phyloP scores from a whole-genome alignment of 2,888 invertebrate species.

The Tenodera sinensis region DNA sequence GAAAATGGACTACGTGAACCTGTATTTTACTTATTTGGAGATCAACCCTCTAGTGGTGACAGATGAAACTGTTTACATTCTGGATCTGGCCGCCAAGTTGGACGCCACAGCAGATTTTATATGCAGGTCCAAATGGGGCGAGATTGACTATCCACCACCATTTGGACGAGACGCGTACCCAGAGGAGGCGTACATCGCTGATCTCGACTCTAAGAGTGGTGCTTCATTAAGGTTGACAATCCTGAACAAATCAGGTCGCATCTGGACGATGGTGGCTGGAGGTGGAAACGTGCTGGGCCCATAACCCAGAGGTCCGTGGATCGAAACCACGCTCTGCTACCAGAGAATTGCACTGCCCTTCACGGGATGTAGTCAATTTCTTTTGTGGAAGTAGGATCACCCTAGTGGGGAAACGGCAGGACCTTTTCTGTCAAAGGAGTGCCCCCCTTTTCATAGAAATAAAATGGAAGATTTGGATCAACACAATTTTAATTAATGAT shows the following conservation, averaged over 20 bases:
- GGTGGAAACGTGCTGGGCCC: no score
- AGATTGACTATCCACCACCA: conserved; percentile 94
- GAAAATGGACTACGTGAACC: conserved; percentile 88
- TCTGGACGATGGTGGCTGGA: conserved; percentile 99
- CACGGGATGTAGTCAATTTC: no score
- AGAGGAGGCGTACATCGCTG: conserved; percentile 98
- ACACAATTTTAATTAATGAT: no score
- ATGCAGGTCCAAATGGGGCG: conserved; percentile 95
- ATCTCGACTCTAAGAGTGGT: conserved; percentile 96
- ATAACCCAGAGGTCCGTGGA: no score
- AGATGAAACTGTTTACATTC: conserved; percentile 71
- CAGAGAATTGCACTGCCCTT: no score
- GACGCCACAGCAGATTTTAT: conserved; percentile 98
- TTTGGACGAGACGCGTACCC: conserved; percentile 96
- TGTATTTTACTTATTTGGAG: conserved; percentile 98
- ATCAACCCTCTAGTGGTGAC: conserved; percentile 96
- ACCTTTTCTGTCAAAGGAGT: no score
- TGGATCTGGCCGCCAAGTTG: conserved; percentile 96
- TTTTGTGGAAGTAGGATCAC: no score
- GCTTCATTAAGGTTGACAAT: conserved; percentile 97
- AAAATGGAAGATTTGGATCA: no score
- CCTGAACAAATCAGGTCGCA: conserved; percentile 89
- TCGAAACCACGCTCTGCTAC: no score
- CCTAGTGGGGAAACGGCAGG: no score
- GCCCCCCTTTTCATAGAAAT: no score